Percentiles rank a stretch among this genome's conserved stretches.
Evolutionary conservation across 2,797 vertebrate species (phyloP).

Genomic region (Eulemur albifrons): DNA sequence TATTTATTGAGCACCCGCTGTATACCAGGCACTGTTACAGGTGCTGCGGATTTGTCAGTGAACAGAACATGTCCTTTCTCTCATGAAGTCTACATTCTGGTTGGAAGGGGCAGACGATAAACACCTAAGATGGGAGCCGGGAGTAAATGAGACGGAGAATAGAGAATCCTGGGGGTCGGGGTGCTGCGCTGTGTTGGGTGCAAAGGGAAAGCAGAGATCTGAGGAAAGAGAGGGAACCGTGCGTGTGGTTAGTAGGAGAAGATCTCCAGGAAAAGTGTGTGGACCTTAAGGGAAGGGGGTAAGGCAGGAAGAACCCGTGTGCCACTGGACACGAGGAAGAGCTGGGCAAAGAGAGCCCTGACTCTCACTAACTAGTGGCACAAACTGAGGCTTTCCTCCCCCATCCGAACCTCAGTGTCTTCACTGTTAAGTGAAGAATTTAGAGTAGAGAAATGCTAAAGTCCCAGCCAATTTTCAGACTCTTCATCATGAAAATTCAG

Average conservation of each 20-base stretch:
- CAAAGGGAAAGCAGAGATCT: not conserved
- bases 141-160: accelerated
- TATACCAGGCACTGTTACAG: too few relatives aligned
- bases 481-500: not conserved
- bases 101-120: not conserved
- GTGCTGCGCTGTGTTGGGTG: not conserved
- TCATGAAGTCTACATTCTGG: not conserved
- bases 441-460: not conserved
- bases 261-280: not conserved
- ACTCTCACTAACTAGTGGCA: not conserved
- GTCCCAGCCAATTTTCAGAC: not conserved
- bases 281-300: not conserved
- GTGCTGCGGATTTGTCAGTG: not conserved
- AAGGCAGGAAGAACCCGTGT: not conserved
- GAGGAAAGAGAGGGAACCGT: not conserved
- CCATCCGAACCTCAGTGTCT: not conserved
- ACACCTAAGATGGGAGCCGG: too few relatives aligned
- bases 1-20: not conserved
- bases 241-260: not conserved
- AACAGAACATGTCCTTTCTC: not conserved
- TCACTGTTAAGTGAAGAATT: not conserved
- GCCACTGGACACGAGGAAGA: not conserved
- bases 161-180: accelerated
- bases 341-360: not conserved
- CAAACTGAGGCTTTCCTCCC: not conserved